A percentile compares a stretch with the other conserved stretches of the same genome.
Evolutionary conservation across 2,888 invertebrate genomes (phyloP).

Genomic region (Hyles lineata): DNA sequence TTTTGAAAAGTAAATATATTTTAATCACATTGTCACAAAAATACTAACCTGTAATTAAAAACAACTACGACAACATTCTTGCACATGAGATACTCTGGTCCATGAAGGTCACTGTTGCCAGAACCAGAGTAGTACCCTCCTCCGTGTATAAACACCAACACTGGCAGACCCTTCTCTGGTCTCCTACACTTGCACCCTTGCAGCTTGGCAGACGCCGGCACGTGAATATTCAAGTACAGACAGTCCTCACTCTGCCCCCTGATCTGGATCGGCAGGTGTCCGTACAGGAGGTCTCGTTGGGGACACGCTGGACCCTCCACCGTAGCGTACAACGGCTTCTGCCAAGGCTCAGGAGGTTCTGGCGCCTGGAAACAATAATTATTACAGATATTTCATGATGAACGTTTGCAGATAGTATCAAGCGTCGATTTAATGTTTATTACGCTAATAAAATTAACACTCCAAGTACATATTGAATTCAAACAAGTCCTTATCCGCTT

Average conservation of each 20-base stretch:
- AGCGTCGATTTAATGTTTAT: too few relatives aligned
- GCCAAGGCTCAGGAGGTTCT: background rate
- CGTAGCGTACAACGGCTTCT: background rate
- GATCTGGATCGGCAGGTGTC: background rate
- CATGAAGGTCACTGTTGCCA: conserved; percentile 28
- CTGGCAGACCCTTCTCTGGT: conserved; percentile 11
- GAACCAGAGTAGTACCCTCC: conserved; percentile 31
- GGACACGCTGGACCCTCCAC: background rate
- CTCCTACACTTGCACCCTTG: background rate
- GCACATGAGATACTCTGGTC: conserved; percentile 31
- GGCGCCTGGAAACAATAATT: background rate
- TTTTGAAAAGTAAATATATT: too few relatives aligned
- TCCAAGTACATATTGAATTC: too few relatives aligned
- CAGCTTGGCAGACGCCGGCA: background rate
- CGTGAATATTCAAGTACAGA: background rate
- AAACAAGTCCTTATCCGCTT: too few relatives aligned
- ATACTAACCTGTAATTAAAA: conserved; percentile 27
- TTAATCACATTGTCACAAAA: too few relatives aligned
- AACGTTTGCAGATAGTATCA: too few relatives aligned
- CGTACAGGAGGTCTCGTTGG: background rate
- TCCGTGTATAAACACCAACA: conserved; percentile 25
- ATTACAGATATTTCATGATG: too few relatives aligned
- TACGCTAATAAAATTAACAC: too few relatives aligned
- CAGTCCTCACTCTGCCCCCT: conserved; percentile 2
- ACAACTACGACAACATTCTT: conserved; percentile 21